Percentiles rank a stretch among this genome's conserved stretches.
phyloP scores from a whole-genome alignment of 2,888 invertebrate species.

The Rhorus exstirpatorius region DNA sequence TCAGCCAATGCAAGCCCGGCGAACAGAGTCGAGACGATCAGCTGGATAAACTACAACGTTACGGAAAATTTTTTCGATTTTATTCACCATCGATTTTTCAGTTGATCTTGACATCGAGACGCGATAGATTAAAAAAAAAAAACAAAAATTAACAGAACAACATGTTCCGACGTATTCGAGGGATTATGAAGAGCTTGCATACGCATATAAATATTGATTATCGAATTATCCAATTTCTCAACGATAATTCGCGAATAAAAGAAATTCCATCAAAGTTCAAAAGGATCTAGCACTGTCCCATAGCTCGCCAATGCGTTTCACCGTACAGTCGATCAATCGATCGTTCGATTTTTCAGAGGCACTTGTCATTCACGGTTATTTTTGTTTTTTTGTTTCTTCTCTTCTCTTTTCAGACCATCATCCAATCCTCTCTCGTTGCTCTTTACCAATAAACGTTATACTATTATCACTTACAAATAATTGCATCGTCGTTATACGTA shows the following conservation, averaged over 20 bases:
- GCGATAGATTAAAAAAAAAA: not conserved
- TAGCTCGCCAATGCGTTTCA: not conserved
- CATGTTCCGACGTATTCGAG: not conserved
- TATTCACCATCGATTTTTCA: not conserved
- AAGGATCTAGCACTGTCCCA: conserved; percentile 1
- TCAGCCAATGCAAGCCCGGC: conserved; percentile 48
- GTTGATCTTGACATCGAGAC: not conserved
- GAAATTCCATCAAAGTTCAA: not conserved
- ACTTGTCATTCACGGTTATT: conserved; percentile 35
- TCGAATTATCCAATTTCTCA: conserved; percentile 40
- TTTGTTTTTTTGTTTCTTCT: too few species aligned
- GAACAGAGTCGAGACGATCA: conserved; percentile 50
- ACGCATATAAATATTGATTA: not conserved
- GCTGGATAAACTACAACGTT: conserved; percentile 40
- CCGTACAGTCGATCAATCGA: not conserved
- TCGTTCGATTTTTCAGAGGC: conserved; percentile 18
- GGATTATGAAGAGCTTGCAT: not conserved
- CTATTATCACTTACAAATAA: conserved; percentile 63
- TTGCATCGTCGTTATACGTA: conserved; percentile 56
- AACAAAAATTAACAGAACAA: not conserved
- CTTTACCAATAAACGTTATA: not conserved
- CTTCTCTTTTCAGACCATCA: not conserved
- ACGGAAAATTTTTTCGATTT: not conserved
- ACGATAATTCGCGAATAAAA: not conserved
- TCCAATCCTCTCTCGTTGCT: not conserved